phyloP scores from a whole-genome alignment of 23 tunicate genomes.

The Trididemnum miniatum region DNA sequence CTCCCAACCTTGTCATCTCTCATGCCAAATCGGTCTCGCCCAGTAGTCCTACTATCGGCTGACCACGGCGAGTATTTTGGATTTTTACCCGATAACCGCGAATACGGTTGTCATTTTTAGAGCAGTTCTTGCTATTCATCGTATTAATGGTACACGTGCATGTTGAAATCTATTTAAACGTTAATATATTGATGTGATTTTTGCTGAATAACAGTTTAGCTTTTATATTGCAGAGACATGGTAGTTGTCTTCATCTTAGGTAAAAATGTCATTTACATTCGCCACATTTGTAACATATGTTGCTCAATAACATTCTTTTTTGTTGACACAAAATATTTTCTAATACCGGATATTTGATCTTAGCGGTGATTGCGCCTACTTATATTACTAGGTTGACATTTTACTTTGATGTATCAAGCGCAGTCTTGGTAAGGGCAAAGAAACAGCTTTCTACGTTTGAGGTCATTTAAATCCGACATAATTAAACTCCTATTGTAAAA shows the following conservation, averaged over 20 bases:
- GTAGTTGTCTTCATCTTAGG: background rate
- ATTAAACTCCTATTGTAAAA: background rate
- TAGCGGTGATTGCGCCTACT: background rate
- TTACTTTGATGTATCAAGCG: background rate
- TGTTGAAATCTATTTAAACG: too few species aligned
- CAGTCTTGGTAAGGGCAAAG: background rate
- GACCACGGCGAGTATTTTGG: too few species aligned
- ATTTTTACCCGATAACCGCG: too few species aligned
- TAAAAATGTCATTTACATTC: too few species aligned
- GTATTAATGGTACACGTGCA: too few species aligned
- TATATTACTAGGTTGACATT: background rate
- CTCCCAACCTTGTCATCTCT: too few species aligned
- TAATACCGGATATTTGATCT: background rate
- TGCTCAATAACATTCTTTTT: background rate
- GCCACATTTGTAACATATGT: background rate
- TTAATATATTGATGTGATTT: background rate
- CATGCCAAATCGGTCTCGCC: too few species aligned
- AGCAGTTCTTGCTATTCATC: too few species aligned
- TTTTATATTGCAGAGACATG: background rate
- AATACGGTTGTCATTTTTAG: too few species aligned
- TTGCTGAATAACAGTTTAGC: background rate
- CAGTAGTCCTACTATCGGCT: too few species aligned
- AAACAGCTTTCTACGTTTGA: background rate
- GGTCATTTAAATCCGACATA: slow-evolving; percentile 8
- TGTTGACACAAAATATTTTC: slow-evolving; percentile 2